phyloP scores from a whole-genome alignment of 2,797 vertebrate genomes.

The Lerista edwardsae region DNA sequence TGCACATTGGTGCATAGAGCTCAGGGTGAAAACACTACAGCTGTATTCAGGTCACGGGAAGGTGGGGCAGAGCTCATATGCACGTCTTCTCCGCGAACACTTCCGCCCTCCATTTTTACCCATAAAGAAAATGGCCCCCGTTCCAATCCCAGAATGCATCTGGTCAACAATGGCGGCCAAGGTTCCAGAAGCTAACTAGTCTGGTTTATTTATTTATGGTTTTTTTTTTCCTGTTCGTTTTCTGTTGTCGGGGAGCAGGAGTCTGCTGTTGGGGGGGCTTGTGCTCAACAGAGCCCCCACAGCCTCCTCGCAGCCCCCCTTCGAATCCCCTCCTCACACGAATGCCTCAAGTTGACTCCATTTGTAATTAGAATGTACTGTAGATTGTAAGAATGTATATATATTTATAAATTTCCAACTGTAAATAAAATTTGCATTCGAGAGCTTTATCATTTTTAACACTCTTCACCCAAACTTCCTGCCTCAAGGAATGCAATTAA shows the following conservation, averaged over 20 bases:
- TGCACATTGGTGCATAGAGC: background rate
- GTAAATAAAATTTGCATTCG: slow-evolving; percentile 77
- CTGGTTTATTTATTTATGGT: background rate
- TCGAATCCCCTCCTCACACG: slow-evolving; percentile 40
- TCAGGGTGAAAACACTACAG: background rate
- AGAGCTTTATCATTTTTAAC: slow-evolving; percentile 60
- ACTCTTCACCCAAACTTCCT: background rate
- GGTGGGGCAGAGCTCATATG: background rate
- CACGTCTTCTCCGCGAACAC: background rate
- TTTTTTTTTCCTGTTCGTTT: background rate
- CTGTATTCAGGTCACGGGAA: background rate
- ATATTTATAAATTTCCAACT: slow-evolving; percentile 77
- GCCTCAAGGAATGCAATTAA: background rate
- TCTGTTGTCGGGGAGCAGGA: slow-evolving; percentile 18
- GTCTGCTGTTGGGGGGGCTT: slow-evolving; percentile 18
- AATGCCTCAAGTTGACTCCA: slow-evolving; percentile 48
- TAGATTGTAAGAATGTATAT: slow-evolving; percentile 75
- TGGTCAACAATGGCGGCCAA: slow-evolving; percentile 7
- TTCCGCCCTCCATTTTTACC: background rate
- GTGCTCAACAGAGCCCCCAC: background rate
- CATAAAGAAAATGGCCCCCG: background rate
- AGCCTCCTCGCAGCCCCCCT: slow-evolving; percentile 36
- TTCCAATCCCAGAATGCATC: slow-evolving; percentile 10
- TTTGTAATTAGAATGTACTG: slow-evolving; percentile 66
- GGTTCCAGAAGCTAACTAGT: slow-evolving; percentile 53